Percentiles rank a stretch among this genome's conserved stretches.
Conservation (phyloP, 2,888 invertebrate genomes). For the Dasypogon diadema region DNA sequence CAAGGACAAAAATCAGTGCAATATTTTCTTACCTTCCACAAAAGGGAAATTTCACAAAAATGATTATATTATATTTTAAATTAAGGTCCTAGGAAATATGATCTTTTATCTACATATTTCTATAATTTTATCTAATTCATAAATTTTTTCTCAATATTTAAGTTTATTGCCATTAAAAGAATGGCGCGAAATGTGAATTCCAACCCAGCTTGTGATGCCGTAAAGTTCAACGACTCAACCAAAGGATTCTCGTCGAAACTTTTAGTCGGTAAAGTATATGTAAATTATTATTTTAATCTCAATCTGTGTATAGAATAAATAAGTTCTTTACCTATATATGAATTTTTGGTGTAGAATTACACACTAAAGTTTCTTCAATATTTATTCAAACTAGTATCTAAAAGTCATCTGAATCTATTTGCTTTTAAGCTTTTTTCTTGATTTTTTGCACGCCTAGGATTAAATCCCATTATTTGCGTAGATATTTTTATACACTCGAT, state of each 20-base stretch:
- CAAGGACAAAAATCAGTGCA: too few species aligned
- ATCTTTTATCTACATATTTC: too few species aligned
- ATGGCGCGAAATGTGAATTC: constrained; percentile 51
- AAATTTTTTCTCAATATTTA: constrained; percentile 47
- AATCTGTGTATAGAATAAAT: constrained; percentile 11
- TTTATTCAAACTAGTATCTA: constrained; percentile 12
- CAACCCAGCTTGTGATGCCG: constrained; percentile 21
- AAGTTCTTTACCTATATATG: too few species aligned
- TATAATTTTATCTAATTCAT: constrained; percentile 9
- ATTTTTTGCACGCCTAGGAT: not conserved
- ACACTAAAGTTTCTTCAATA: not conserved
- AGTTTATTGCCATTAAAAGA: constrained; percentile 57
- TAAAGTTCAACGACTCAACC: constrained; percentile 16
- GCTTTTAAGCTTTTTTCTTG: not conserved
- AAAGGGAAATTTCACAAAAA: too few species aligned
- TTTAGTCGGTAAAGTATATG: not conserved
- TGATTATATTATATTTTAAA: too few species aligned
- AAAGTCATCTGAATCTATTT: constrained; percentile 42
- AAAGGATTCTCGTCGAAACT: not conserved
- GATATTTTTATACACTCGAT: not conserved
- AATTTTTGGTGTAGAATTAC: too few species aligned
- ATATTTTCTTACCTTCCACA: too few species aligned
- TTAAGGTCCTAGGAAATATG: too few species aligned
- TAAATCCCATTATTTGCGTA: not conserved
- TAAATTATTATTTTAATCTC: not conserved